Conservation (phyloP, 1,140 invertebrate species). For the Platyscapa corneri region DNA sequence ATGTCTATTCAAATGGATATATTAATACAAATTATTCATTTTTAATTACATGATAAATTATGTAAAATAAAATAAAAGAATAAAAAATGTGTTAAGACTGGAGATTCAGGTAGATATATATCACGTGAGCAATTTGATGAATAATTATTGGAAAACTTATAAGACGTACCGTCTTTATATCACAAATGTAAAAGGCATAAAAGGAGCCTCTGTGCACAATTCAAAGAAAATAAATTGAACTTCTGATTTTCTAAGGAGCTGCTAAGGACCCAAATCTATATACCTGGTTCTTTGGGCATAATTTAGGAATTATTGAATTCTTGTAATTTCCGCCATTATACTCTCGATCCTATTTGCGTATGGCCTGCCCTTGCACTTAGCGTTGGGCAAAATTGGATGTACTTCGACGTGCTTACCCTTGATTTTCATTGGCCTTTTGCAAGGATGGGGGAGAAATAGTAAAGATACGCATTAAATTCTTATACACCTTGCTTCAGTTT, state of each 20-base stretch:
- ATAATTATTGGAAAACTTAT: background rate
- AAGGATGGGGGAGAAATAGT: too few relatives aligned
- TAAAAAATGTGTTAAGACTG: background rate
- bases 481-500: background rate
- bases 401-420: background rate
- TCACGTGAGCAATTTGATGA: background rate
- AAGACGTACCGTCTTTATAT: background rate
- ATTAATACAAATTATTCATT: too few relatives aligned
- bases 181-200: background rate
- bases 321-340: conserved; percentile 14
- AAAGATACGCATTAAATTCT: background rate
- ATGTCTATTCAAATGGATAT: too few relatives aligned
- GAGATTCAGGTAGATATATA: background rate
- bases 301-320: conserved; percentile 28
- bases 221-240: conserved; percentile 19
- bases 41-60: background rate
- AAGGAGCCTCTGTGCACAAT: background rate
- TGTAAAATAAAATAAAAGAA: background rate
- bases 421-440: conserved; percentile 8
- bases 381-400: conserved; percentile 14
- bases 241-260: conserved; percentile 3
- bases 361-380: background rate
- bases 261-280: background rate
- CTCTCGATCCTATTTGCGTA: background rate
- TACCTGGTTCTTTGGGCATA: background rate